Evolutionary conservation across 2,113 vertebrate genomes (phyloP), one percentile per base, ranked within the genome.

Genomic region (Otis tarda): DNA sequence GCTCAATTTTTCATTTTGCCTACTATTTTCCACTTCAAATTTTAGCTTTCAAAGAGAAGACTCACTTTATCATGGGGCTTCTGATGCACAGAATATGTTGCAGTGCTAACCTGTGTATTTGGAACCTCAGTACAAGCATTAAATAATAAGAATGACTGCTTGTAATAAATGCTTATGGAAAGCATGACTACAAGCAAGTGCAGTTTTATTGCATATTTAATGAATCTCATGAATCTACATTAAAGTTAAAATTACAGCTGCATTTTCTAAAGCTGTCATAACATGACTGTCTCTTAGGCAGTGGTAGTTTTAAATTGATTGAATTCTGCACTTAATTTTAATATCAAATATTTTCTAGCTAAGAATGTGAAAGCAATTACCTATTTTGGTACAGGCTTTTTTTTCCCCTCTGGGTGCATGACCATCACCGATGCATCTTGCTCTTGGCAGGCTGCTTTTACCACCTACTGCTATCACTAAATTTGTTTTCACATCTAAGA

Each of bases 231-330:
- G 79, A 94, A 95, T 95, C 60, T 47, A 74, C 52, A 89, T 92
- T 90, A 97, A 94, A 95, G 55, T 27, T 90, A 93, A 95, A 95
- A 91, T 95, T 92, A 67, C 88, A 88, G 79, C 75, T 92, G 94
- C 92, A 92, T 96, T 96, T 97, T 96, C 88, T 92, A 86, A 78
- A 94, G 68, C 79, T 95, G 92, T 96, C 92, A 94, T 77, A 95
- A 96, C 73, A 92, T 49, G 88, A 78, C 94, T 96, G 71, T 92
- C 85, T 94, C 79, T 90, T 90, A 88, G 73, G 79, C 56, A 90
- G 79, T 77, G 85, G 47, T 89, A 85, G 28, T 70, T 93, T 95
- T 85, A 96, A 95, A 90, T 74, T 81, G 93, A 75, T 83, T 86
- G 88, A 95, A 94, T 97, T 93, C 88, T 17, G 12, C 68, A 87